Percentiles rank a stretch among this genome's conserved stretches.
These are phyloP conservation scores for Xanthorhoe designata DNA, from an alignment of 2,888 invertebrate genomes.

Conservation along the genomic window DNA sequence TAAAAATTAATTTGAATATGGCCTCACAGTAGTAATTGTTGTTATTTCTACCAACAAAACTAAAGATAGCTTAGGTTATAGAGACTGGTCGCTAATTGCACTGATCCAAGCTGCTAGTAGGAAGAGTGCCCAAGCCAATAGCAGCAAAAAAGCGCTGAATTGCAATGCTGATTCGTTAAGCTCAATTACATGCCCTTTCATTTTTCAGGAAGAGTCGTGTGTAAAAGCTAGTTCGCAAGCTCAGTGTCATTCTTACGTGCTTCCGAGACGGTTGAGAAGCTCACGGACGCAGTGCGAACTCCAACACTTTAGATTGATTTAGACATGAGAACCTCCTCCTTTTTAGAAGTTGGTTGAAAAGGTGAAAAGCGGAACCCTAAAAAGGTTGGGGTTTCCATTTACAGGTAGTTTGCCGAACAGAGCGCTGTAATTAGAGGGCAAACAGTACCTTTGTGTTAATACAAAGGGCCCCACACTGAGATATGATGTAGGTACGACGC, in stretches of 20 bases:
- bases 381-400: not conserved
- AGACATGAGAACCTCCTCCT: too few relatives aligned
- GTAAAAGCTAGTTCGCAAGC: not conserved
- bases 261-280: not conserved
- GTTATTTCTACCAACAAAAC: too few relatives aligned
- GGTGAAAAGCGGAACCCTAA: not conserved
- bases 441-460: slow-evolving; percentile 24
- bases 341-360: too few relatives aligned
- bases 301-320: not conserved
- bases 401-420: slow-evolving; percentile 16
- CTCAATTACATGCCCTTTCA: too few relatives aligned
- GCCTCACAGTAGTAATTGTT: too few relatives aligned
- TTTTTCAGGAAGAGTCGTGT: not conserved
- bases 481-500: slow-evolving; percentile 5
- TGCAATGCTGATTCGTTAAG: too few relatives aligned
- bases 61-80: too few relatives aligned
- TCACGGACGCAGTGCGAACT: not conserved
- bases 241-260: not conserved
- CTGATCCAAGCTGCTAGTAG: too few relatives aligned
- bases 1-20: too few relatives aligned
- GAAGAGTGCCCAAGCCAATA: too few relatives aligned
- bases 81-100: too few relatives aligned
- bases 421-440: slow-evolving; percentile 23
- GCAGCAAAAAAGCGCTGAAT: too few relatives aligned
- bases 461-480: slow-evolving; percentile 24